Evolutionary conservation across 2,888 invertebrate species (phyloP), one percentile per base, ranked within the genome.

Genomic region (Podotricha telesiphe): DNA sequence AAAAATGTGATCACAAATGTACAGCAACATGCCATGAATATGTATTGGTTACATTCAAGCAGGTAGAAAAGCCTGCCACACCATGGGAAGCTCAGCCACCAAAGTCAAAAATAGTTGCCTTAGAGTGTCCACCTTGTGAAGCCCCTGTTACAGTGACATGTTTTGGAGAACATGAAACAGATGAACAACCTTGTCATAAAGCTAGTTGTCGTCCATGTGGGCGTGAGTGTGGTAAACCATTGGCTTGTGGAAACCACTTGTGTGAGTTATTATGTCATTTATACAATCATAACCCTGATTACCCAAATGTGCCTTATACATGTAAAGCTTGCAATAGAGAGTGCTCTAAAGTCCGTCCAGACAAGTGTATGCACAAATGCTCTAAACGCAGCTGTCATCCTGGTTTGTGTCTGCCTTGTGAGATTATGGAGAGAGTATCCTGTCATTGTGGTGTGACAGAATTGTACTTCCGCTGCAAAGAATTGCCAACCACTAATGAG

Each of bases 361-460:
- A 91, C 11, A 97, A 95, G 51, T 98, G 98, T 82, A 89, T 87
- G 0, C 98, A 98, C 85, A 89, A 92, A 34, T 98, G 98, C 83
- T 86, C 94, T 1, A 94, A 93, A 74, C 93, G 91, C 65, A 87
- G 93, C 0, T 97, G 97, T 78, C 97, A 97, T 86, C 94, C 95
- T 1, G 95, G 95, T 0, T 88, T 93, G 0, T 99, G 98, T 80
- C 94, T 95, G 0, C 95, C 96, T 0, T 99, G 99, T 83, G 94
- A 94, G 53, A 94, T 95, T 67, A 91, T 95, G 76, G 93, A 97
- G 34, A 94, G 96, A 78, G 83, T 96, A 61, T 93, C 95, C 45
- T 99, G 99, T 77, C 97, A 98, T 82, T 99, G 99, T 82, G 95
- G 95, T 0, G 91, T 97, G 6, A 95, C 95, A 65, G 95, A 96